Percentiles rank a stretch among this genome's conserved stretches.
Conservation (phyloP, 2,888 invertebrate species). For the Lasioglossum pauxillum region DNA sequence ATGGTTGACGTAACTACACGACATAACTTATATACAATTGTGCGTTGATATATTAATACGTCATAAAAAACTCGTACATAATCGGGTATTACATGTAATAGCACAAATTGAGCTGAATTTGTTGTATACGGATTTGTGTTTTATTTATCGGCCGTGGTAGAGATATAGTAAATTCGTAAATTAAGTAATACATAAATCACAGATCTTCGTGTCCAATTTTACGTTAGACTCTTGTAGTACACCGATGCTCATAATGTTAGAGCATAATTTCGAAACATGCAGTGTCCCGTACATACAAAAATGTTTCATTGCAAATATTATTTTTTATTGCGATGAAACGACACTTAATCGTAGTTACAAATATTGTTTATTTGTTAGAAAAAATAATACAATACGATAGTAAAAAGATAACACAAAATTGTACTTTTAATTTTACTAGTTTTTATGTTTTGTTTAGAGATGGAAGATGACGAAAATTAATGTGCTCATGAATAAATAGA, state of each 20-base stretch:
- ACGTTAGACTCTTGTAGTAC: not conserved
- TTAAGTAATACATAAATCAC: not conserved
- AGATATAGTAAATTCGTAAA: conserved; percentile 14
- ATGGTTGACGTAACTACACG: conserved; percentile 1
- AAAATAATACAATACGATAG: not conserved
- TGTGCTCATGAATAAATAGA: not conserved
- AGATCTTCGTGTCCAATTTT: not conserved
- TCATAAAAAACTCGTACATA: not conserved
- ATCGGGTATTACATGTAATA: not conserved
- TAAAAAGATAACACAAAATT: not conserved
- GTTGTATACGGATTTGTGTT: not conserved
- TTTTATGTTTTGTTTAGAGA: not conserved
- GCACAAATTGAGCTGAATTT: conserved; percentile 19
- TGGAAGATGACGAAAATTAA: not conserved
- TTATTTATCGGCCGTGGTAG: not conserved
- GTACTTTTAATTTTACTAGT: not conserved
- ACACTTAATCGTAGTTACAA: not conserved
- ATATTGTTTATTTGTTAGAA: not conserved
- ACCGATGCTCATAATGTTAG: not conserved
- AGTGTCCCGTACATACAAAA: not conserved
- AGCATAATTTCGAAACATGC: not conserved
- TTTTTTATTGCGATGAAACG: not conserved
- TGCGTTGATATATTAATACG: conserved; percentile 23
- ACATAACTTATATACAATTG: conserved; percentile 27
- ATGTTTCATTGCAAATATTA: not conserved